Percentiles rank a stretch among this genome's conserved stretches.
Evolutionary conservation across 2,888 invertebrate genomes (phyloP).

Genomic region (Busseola fusca): DNA sequence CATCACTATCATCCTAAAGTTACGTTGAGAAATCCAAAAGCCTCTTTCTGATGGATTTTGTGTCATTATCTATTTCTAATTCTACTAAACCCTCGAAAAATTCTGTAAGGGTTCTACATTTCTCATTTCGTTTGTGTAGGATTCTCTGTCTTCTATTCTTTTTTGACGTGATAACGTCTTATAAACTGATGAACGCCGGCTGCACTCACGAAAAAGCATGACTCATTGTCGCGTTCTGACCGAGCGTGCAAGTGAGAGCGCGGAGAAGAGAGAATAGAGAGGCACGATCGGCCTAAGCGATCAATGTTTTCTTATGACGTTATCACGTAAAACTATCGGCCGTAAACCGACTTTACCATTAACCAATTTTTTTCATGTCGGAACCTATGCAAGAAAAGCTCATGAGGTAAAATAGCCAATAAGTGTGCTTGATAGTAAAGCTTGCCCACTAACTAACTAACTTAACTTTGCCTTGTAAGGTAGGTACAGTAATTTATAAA

Average conservation of each 20-base stretch:
- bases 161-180: no score
- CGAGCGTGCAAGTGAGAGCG: no score
- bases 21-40: background rate
- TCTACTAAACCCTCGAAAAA: background rate
- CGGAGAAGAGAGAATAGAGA: no score
- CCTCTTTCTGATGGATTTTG: background rate
- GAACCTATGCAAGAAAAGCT: background rate
- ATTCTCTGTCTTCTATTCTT: background rate
- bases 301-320: no score
- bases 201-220: no score
- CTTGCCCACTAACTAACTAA: background rate
- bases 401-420: background rate
- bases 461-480: background rate
- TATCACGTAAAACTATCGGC: no score
- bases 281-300: no score
- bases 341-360: no score
- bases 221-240: no score
- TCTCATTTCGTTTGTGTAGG: background rate
- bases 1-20: background rate
- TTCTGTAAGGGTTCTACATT: background rate
- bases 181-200: no score
- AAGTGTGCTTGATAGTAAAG: background rate
- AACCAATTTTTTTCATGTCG: no score
- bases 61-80: background rate
- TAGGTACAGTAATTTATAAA: conserved; percentile 1